Conservation (phyloP, 2,113 vertebrate genomes). For the Copsychus sechellarum region DNA sequence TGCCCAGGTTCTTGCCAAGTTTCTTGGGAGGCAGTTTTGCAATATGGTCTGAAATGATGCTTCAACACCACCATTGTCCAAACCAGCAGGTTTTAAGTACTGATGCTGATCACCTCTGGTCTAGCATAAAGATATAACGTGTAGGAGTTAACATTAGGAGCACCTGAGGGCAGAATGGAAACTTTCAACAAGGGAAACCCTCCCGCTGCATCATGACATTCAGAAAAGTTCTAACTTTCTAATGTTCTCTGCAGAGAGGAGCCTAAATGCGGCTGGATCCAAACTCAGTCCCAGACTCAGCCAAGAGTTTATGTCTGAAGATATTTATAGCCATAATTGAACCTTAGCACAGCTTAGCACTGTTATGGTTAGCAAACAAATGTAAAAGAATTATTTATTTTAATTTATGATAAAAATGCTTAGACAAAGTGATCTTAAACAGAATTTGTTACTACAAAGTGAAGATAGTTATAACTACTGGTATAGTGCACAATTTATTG, state of each 20-base stretch:
- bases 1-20: background rate
- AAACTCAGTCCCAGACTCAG: background rate
- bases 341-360: background rate
- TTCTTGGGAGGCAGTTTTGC: background rate
- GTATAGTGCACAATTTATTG: background rate
- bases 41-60: background rate
- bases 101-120: background rate
- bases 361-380: background rate
- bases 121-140: background rate
- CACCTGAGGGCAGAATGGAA: background rate
- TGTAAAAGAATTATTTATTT: background rate
- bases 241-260: background rate
- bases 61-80: accelerated
- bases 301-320: background rate
- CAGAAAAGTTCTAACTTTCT: background rate
- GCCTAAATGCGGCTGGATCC: background rate
- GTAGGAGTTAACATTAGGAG: background rate
- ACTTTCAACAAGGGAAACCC: background rate
- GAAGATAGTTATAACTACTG: background rate
- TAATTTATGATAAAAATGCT: background rate
- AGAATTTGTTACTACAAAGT: background rate
- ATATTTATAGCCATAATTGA: background rate
- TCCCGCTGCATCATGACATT: background rate
- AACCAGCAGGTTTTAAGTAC: background rate
- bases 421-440: background rate